Conservation (phyloP, 2,888 invertebrate genomes). For the Ectemnius continuus region DNA sequence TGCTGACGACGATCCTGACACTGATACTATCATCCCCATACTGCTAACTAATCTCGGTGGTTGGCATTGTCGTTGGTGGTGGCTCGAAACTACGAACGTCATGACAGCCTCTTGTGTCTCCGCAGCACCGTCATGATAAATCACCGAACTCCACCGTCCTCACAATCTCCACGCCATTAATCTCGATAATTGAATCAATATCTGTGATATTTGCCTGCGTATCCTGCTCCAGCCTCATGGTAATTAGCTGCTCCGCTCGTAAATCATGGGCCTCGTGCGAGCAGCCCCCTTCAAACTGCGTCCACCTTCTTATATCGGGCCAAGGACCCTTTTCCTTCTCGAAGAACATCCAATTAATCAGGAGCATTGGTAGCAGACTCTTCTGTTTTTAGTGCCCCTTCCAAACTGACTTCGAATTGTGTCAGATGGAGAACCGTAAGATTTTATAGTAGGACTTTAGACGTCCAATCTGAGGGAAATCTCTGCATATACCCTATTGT, state of each 20-base stretch:
- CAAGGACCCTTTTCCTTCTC: no score
- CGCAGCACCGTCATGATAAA: constrained; percentile 55
- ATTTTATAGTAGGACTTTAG: no score
- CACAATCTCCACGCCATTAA: constrained; percentile 69
- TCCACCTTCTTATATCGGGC: no score
- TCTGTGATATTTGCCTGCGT: constrained; percentile 63
- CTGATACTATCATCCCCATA: constrained; percentile 37
- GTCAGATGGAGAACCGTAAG: no score
- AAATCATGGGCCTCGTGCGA: constrained; percentile 60
- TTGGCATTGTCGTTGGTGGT: neutral
- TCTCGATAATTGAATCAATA: constrained; percentile 76
- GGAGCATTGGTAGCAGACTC: no score
- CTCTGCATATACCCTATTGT: no score
- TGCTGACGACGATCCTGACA: constrained; percentile 38
- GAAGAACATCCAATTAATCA: no score
- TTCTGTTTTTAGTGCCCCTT: no score
- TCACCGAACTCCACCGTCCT: constrained; percentile 53
- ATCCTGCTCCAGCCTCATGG: constrained; percentile 58
- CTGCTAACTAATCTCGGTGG: constrained; percentile 18
- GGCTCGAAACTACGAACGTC: neutral
- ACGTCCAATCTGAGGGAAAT: no score
- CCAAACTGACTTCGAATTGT: no score
- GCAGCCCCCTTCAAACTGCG: neutral
- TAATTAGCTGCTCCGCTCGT: constrained; percentile 64
- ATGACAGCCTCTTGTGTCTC: constrained; percentile 11